Percentiles rank a stretch among this genome's conserved stretches.
phyloP scores from a whole-genome alignment of 2,888 invertebrate species.

The Coenonympha arcania region DNA sequence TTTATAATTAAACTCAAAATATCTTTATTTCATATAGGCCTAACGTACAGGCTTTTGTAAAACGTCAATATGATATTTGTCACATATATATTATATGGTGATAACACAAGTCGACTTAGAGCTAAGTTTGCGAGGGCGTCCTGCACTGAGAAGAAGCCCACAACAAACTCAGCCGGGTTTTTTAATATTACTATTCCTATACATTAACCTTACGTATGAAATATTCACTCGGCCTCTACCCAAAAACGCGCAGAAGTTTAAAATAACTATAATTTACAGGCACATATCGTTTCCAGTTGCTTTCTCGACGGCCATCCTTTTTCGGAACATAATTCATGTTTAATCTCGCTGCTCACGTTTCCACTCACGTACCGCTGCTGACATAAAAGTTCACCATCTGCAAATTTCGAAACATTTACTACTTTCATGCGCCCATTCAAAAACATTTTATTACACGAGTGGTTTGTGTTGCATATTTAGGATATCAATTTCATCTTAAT shows the following conservation, averaged over 20 bases:
- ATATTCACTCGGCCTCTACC: no score
- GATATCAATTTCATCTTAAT: not conserved
- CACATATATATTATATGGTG: no score
- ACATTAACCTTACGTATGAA: no score
- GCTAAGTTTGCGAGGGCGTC: no score
- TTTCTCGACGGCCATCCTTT: slow-evolving; percentile 9
- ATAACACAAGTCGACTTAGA: no score
- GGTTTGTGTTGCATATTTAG: not conserved
- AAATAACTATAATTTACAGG: not conserved
- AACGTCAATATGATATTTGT: no score
- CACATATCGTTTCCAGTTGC: slow-evolving; percentile 1
- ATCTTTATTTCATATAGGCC: no score
- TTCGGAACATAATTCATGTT: slow-evolving; percentile 58
- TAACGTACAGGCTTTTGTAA: no score
- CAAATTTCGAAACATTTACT: slow-evolving; percentile 37
- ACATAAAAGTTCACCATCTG: slow-evolving; percentile 66
- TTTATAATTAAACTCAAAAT: no score
- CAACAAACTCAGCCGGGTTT: no score
- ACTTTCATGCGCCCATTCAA: slow-evolving; percentile 1
- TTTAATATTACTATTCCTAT: no score
- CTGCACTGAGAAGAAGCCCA: no score
- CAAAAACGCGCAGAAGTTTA: not conserved
- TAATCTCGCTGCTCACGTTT: slow-evolving; percentile 67
- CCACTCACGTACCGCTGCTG: slow-evolving; percentile 66
- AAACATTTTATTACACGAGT: not conserved